A percentile compares a stretch with the other conserved stretches of the same genome.
These are phyloP conservation scores for Calliphora vicina DNA, from an alignment of 1,140 invertebrate species.

Conservation along the genomic window DNA sequence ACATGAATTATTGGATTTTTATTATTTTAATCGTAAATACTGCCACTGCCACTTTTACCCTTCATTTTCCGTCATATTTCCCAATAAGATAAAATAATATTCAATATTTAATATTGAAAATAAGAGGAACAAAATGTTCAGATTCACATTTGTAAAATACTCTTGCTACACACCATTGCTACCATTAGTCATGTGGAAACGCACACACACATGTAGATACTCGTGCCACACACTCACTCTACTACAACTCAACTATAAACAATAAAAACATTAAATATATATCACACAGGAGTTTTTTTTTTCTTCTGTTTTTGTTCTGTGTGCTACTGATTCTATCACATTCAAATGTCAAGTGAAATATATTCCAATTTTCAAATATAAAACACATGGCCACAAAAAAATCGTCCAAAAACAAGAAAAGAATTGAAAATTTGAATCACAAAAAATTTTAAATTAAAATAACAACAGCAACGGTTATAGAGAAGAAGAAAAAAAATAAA, in stretches of 20 bases:
- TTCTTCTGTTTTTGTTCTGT: neutral
- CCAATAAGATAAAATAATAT: neutral
- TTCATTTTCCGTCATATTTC: neutral
- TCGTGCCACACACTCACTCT: neutral
- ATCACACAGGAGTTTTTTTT: neutral
- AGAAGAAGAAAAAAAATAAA: neutral
- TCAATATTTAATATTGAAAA: no score
- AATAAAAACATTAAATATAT: neutral
- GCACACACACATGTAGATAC: neutral
- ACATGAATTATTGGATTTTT: neutral
- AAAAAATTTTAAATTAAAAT: neutral
- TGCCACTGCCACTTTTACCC: neutral
- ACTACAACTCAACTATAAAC: neutral
- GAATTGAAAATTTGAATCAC: neutral
- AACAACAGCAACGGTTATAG: no score
- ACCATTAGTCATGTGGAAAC: neutral
- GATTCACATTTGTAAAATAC: no score
- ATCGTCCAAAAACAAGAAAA: neutral
- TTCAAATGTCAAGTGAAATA: constrained; percentile 32
- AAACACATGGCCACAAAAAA: constrained; percentile 18
- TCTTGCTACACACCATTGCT: neutral
- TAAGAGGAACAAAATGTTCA: no score
- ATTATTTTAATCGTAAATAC: neutral
- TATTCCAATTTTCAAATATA: constrained; percentile 20
- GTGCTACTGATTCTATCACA: constrained; percentile 26